Evolutionary conservation across 1,140 invertebrate genomes (phyloP), one percentile per base, ranked within the genome.

Genomic region (Acromyrmex charruanus): DNA sequence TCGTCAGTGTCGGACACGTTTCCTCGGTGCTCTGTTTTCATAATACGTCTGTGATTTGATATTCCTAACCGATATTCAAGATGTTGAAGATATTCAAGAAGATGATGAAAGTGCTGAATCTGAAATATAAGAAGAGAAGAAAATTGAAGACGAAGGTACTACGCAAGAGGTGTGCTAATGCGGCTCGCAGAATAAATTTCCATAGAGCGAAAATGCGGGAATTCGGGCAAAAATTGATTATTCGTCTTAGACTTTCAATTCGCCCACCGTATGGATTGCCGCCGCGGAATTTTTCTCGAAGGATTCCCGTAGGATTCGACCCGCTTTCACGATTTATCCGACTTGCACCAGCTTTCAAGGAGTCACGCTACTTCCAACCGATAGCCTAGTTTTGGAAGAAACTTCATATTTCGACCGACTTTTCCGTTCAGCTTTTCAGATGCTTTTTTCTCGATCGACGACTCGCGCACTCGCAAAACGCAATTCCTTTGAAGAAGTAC

Each of bases 41-140:
- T 49, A 77, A 77, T 28, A 61, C 10, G 39, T 35, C 18, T 66
- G 77, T 79, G 61, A 66, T 49, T 66, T 79, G 61, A 77, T 44
- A 44, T 44, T 61, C 1, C 35, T 44, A 61, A 44, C 55, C 35
- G 61, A 49, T 21, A 59, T 28, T 65, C 44, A 66, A 31, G 5
- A 79, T 79, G 77, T 16, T 35, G 39, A 28, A 28, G 12, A 21
- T 79, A 66, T 66, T 79, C 10, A 49, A 66, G 18, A 79, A 66
- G 7, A 31, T 79, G 18, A 51, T 79, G 18, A 66, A 66, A 51
- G n/a, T 79, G 35, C 6, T 79, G 25, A 66, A 51, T n/a, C 10
- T 12, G 9, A 39, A 66, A 49, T 44, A 65, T 16, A 79, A 66
- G 39, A 75, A 58, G 51, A 14, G 10, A 16, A 66, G 25, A 35